A percentile compares a stretch with the other conserved stretches of the same genome.
Evolutionary conservation across 2,797 vertebrate species (phyloP).

Genomic region (Trematomus bernacchii): DNA sequence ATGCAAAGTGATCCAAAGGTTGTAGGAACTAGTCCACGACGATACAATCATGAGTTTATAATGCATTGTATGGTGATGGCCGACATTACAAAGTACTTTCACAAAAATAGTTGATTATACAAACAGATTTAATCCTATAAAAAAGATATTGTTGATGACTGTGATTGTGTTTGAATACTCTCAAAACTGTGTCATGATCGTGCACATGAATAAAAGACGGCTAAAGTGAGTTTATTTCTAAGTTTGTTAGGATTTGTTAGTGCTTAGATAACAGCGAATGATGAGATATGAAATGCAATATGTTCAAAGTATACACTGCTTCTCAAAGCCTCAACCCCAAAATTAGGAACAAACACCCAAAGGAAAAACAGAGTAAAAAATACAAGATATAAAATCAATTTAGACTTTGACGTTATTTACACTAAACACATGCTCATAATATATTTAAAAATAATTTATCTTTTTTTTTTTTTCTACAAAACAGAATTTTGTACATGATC

Average conservation of each 20-base stretch:
- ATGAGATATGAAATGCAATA: constrained; percentile 69
- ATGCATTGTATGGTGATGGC: constrained; percentile 31
- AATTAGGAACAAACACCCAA: constrained; percentile 74
- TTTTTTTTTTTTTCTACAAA: constrained; percentile 82
- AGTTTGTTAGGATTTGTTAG: constrained; percentile 80
- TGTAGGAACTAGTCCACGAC: constrained; percentile 42
- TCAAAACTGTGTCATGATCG: constrained; percentile 46
- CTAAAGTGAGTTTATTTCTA: constrained; percentile 54
- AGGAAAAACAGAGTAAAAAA: constrained; percentile 81
- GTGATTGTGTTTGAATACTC: constrained; percentile 56
- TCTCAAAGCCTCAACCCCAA: constrained; percentile 80
- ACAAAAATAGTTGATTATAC: constrained; percentile 58
- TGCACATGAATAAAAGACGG: constrained; percentile 38
- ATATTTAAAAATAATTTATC: constrained; percentile 89
- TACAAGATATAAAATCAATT: constrained; percentile 84
- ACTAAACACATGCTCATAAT: constrained; percentile 86
- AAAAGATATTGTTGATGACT: constrained; percentile 49
- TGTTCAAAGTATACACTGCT: constrained; percentile 70
- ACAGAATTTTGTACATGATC: constrained; percentile 85
- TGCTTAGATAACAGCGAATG: constrained; percentile 71
- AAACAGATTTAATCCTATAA: constrained; percentile 62
- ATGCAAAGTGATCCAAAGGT: constrained; percentile 62
- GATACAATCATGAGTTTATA: constrained; percentile 42
- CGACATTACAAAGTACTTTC: constrained; percentile 52
- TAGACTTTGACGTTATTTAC: constrained; percentile 88